Conservation (phyloP, 2,797 vertebrate species). For the Mastacembelus armatus region DNA sequence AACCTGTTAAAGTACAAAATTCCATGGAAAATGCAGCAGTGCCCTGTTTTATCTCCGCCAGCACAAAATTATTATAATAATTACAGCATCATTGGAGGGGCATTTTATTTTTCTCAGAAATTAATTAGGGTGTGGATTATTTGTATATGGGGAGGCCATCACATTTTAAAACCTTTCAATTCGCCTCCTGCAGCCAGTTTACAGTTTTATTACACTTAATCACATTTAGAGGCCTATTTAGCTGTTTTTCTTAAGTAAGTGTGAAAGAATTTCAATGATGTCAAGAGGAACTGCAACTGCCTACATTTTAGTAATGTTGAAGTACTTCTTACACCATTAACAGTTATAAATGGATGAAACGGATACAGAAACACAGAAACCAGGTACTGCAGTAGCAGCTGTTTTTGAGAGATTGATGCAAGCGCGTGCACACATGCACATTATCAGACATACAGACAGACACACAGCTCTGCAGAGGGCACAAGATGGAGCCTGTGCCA, state of each 20-base stretch:
- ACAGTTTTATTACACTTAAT: slow-evolving; percentile 43
- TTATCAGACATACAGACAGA: slow-evolving; percentile 37
- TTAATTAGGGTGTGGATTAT: slow-evolving; percentile 43
- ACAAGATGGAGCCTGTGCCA: slow-evolving; percentile 77
- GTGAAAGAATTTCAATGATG: slow-evolving; percentile 50
- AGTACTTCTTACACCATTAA: not conserved
- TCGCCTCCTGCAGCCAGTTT: slow-evolving; percentile 52
- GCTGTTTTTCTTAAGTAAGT: slow-evolving; percentile 35
- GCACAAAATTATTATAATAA: slow-evolving; percentile 33
- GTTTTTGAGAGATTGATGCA: slow-evolving; percentile 65
- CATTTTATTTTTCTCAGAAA: slow-evolving; percentile 38
- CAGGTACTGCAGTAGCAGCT: slow-evolving; percentile 70
- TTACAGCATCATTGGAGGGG: slow-evolving; percentile 28
- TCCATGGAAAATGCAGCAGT: slow-evolving; percentile 55
- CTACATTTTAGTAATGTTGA: not conserved
- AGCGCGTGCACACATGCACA: slow-evolving; percentile 52
- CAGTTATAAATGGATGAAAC: not conserved
- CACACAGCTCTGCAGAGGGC: slow-evolving; percentile 73
- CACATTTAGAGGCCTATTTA: slow-evolving; percentile 24
- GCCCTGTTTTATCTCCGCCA: slow-evolving; percentile 34
- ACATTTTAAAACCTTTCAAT: slow-evolving; percentile 40
- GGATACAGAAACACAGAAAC: slow-evolving; percentile 32
- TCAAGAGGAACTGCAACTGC: slow-evolving; percentile 25
- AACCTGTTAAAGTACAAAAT: slow-evolving; percentile 53
- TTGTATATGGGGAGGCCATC: slow-evolving; percentile 15